Percentiles rank a stretch among this genome's conserved stretches.
These are phyloP conservation scores for Tragelaphus buxtoni DNA, from an alignment of 2,113 vertebrate genomes.

Conservation along the genomic window DNA sequence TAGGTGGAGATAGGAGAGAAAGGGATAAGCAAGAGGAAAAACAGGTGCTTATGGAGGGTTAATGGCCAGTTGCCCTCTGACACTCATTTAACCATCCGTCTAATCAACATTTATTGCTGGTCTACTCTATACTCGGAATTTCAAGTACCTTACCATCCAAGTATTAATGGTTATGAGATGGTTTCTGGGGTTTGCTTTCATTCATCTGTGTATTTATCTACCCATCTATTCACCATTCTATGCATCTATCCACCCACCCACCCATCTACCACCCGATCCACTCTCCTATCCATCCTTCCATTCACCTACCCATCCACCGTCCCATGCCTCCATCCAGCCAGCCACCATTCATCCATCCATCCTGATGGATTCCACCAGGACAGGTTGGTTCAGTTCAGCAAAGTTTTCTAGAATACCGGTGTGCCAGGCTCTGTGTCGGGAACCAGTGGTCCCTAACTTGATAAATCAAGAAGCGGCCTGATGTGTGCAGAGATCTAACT, in stretches of 20 bases:
- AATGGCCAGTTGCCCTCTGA: background rate
- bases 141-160: background rate
- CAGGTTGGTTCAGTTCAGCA: background rate
- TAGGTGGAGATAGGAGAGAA: background rate
- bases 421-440: background rate
- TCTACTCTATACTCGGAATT: background rate
- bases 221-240: background rate
- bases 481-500: too few relatives aligned
- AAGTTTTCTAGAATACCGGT: background rate
- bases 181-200: background rate
- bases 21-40: background rate
- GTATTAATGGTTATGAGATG: background rate
- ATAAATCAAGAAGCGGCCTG: too few relatives aligned
- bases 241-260: background rate
- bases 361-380: background rate
- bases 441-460: background rate
- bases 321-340: too few relatives aligned
- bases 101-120: background rate
- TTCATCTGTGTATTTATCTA: too few relatives aligned
- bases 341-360: background rate
- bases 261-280: background rate
- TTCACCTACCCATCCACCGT: fast-evolving
- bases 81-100: background rate
- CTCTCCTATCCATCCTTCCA: fast-evolving
- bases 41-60: fast-evolving